phyloP scores from a whole-genome alignment of 2,888 invertebrate species.

The Phalera bucephala region DNA sequence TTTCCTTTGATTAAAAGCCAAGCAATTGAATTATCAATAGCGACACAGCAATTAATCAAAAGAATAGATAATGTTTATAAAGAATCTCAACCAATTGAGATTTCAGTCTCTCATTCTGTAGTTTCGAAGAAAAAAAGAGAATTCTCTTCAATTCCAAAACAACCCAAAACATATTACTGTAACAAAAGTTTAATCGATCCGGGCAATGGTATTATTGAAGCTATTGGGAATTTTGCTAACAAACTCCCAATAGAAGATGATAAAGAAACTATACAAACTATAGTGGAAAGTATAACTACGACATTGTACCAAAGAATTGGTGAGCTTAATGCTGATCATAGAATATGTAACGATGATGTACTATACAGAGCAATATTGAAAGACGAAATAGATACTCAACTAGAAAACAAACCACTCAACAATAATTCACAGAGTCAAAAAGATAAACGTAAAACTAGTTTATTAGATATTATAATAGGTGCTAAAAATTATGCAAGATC shows the following conservation, averaged over 20 bases:
- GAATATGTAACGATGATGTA: slow-evolving; percentile 40
- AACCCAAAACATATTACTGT: too few relatives aligned
- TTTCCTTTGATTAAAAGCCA: slow-evolving; percentile 43
- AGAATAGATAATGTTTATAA: slow-evolving; percentile 42
- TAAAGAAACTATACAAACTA: slow-evolving; percentile 22
- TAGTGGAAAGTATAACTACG: slow-evolving; percentile 43
- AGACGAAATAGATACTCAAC: slow-evolving; percentile 45
- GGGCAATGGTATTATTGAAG: slow-evolving; percentile 40
- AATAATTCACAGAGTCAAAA: slow-evolving; percentile 33
- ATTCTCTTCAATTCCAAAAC: slow-evolving; percentile 4
- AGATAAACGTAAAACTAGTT: slow-evolving; percentile 34
- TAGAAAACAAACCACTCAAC: slow-evolving; percentile 41
- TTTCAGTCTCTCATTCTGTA: slow-evolving; percentile 1
- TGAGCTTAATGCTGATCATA: slow-evolving; percentile 48
- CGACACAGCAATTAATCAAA: slow-evolving; percentile 46
- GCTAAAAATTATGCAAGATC: slow-evolving; percentile 41
- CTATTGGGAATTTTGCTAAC: slow-evolving; percentile 55
- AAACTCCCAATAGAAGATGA: slow-evolving; percentile 43
- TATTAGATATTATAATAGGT: slow-evolving; percentile 43
- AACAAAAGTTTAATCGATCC: slow-evolving; percentile 20
- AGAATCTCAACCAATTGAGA: not conserved
- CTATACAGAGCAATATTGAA: slow-evolving; percentile 44
- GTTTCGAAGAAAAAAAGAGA: not conserved
- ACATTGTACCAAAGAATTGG: slow-evolving; percentile 52
- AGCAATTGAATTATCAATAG: slow-evolving; percentile 35